A percentile compares a stretch with the other conserved stretches of the same genome.
phyloP scores from a whole-genome alignment of 1,140 invertebrate genomes.

The Ylistrum balloti region DNA sequence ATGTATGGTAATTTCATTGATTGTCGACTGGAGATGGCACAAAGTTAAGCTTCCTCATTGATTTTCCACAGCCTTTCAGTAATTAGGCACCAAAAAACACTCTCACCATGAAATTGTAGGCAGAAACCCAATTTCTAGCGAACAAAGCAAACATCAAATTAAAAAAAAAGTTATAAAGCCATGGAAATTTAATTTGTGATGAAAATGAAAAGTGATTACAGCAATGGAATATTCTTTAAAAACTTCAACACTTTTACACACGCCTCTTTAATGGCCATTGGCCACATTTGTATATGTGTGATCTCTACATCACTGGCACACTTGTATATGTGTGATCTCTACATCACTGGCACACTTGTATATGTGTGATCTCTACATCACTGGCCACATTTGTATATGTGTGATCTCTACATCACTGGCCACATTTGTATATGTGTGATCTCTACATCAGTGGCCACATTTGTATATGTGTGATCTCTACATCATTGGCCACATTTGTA shows the following conservation, averaged over 20 bases:
- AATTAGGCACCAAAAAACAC: not conserved
- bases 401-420: too few species aligned
- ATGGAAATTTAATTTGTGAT: not conserved
- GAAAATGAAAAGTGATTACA: not conserved
- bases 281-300: too few species aligned
- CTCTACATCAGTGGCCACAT: too few species aligned
- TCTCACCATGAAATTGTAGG: not conserved
- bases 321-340: too few species aligned
- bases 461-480: too few species aligned
- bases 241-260: not conserved
- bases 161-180: not conserved
- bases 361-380: too few species aligned
- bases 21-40: not conserved
- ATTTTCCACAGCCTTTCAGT: not conserved
- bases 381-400: too few species aligned
- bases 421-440: too few species aligned
- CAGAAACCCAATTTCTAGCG: not conserved
- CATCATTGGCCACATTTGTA: too few species aligned
- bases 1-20: not conserved
- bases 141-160: not conserved
- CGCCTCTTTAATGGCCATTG: too few species aligned
- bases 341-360: too few species aligned
- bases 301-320: too few species aligned
- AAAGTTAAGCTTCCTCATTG: not conserved
- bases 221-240: not conserved